phyloP scores from a whole-genome alignment of 2,113 vertebrate genomes.

The Oxygymnocypris stewartii region DNA sequence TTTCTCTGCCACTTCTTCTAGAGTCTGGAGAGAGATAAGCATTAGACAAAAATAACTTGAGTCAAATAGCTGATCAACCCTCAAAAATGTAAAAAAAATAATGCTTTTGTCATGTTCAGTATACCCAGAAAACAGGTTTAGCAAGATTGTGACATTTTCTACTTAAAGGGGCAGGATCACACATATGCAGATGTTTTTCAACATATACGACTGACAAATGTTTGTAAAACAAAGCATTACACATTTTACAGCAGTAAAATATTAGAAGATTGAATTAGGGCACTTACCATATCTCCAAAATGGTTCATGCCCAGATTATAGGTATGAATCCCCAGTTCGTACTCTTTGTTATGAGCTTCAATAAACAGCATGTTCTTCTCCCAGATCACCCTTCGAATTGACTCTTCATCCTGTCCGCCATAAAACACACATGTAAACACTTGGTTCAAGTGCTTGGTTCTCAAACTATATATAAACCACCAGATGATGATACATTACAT shows the following conservation, averaged over 20 bases:
- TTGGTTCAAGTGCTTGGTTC: not conserved
- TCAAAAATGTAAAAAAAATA: not conserved
- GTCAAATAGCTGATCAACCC: not conserved
- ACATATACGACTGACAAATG: not conserved
- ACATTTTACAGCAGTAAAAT: not conserved
- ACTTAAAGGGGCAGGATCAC: not conserved
- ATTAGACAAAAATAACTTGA: not conserved
- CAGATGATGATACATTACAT: not conserved
- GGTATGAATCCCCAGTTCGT: slow-evolving; percentile 81
- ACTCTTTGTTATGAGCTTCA: slow-evolving; percentile 87
- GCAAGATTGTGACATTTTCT: not conserved
- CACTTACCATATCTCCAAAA: slow-evolving; percentile 90
- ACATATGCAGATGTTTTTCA: not conserved
- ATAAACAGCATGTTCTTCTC: slow-evolving; percentile 89
- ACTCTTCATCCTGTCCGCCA: slow-evolving; percentile 79
- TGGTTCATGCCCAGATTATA: slow-evolving; percentile 93
- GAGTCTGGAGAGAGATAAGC: slow-evolving; percentile 76
- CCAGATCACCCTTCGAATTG: slow-evolving; percentile 83
- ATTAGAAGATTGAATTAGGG: not conserved
- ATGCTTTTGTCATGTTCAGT: too few species aligned
- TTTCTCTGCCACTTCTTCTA: slow-evolving; percentile 83
- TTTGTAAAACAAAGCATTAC: not conserved
- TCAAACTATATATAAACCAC: not conserved
- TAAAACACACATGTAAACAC: slow-evolving; percentile 25
- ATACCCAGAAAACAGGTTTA: not conserved